phyloP scores from a whole-genome alignment of 2,113 vertebrate species.

The Strix aluco region DNA sequence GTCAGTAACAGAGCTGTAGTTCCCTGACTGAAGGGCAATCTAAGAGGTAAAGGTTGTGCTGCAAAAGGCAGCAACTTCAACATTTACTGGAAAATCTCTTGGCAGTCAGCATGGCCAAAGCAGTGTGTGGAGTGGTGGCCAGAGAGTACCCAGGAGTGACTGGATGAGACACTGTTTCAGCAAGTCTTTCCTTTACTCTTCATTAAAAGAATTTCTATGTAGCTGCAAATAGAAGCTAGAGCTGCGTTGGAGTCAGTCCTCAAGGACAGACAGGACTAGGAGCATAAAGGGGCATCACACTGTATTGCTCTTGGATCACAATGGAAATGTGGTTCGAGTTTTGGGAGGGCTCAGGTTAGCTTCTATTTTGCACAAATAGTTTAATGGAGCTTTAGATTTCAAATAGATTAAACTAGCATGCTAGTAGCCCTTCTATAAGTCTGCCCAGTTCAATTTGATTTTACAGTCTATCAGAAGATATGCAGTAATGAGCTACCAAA shows the following conservation, averaged over 20 bases:
- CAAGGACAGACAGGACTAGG: not conserved
- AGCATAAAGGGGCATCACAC: not conserved
- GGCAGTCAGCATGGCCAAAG: not conserved
- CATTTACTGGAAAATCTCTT: conserved; percentile 54
- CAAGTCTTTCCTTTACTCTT: conserved; percentile 57
- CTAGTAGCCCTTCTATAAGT: not conserved
- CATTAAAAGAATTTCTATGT: conserved; percentile 38
- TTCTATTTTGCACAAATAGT: not conserved
- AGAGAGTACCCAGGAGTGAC: conserved; percentile 40
- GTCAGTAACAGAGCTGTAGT: not conserved
- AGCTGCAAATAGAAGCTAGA: conserved; percentile 29
- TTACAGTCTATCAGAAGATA: not conserved
- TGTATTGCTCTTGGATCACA: conserved; percentile 28
- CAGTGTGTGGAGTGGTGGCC: not conserved
- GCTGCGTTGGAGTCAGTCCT: not conserved
- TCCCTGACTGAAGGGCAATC: not conserved
- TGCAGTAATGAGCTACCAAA: not conserved
- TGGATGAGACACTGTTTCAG: conserved; percentile 39
- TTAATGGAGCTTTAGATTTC: conserved; percentile 12
- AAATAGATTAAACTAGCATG: not conserved
- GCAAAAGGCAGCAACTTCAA: not conserved
- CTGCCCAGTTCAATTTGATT: not conserved
- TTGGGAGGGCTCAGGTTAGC: conserved; percentile 11
- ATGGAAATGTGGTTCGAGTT: conserved; percentile 28
- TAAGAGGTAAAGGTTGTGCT: conserved; percentile 5